Percentiles rank a stretch among this genome's conserved stretches.
Conservation (phyloP, 2,888 invertebrate genomes). For the Halictus ligatus region DNA sequence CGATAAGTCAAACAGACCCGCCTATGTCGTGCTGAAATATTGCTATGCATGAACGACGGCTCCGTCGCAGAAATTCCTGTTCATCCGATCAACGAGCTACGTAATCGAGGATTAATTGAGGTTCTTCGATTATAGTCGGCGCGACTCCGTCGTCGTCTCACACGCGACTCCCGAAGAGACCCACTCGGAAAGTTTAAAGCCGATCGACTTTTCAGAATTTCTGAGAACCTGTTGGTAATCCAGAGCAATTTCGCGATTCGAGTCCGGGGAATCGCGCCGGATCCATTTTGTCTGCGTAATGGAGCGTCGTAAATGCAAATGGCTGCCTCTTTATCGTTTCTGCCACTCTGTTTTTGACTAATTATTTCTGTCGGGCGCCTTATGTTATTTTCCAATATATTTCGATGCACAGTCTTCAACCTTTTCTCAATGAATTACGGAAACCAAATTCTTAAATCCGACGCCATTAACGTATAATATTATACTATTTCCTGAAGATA, state of each 20-base stretch:
- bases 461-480: too few relatives aligned
- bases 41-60: constrained; percentile 10
- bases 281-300: background rate
- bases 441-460: too few relatives aligned
- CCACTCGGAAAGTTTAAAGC: constrained; percentile 68
- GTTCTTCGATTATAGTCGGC: constrained; percentile 54
- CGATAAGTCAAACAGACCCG: constrained; percentile 43
- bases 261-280: background rate
- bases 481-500: too few relatives aligned
- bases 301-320: background rate
- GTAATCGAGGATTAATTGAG: constrained; percentile 66
- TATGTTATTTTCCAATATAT: background rate
- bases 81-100: constrained; percentile 40
- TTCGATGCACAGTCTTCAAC: too few relatives aligned
- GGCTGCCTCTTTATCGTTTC: background rate
- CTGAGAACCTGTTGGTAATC: constrained; percentile 59
- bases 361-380: background rate
- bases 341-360: background rate
- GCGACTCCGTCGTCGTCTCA: constrained; percentile 35
- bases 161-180: constrained; percentile 22
- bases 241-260: constrained; percentile 41
- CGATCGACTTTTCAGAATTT: constrained; percentile 66
- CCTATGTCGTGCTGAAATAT: constrained; percentile 15
- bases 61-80: background rate
- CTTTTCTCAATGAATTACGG: too few relatives aligned